A percentile compares a stretch with the other conserved stretches of the same genome.
phyloP scores from a whole-genome alignment of 2,113 vertebrate genomes.

The Forbesichthys agassizii region DNA sequence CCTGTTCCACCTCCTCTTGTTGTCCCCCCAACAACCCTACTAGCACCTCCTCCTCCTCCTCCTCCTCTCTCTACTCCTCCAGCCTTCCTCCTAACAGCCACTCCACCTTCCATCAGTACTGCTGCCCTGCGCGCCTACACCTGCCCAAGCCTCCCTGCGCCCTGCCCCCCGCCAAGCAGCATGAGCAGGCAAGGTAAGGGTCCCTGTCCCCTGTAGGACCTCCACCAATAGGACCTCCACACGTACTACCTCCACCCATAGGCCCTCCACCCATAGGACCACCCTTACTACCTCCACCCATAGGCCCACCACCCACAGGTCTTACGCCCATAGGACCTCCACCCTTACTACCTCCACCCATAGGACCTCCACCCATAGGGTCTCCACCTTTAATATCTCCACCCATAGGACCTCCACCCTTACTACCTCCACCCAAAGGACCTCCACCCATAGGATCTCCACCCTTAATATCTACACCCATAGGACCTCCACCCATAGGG shows the following conservation, averaged over 20 bases:
- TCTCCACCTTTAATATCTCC: too few species aligned
- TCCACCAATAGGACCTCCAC: conserved; percentile 45
- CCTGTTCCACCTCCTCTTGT: conserved; percentile 67
- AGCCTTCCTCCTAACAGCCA: conserved; percentile 79
- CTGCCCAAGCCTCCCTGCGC: conserved; percentile 85
- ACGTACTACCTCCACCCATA: conserved; percentile 16
- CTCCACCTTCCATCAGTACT: conserved; percentile 92
- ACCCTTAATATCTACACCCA: too few species aligned
- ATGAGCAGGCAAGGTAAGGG: conserved; percentile 89
- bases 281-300: conserved; percentile 1
- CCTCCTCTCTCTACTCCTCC: conserved; percentile 70
- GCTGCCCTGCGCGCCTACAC: conserved; percentile 87
- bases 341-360: too few species aligned
- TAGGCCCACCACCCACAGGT: too few species aligned
- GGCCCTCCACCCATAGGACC: conserved; percentile 21
- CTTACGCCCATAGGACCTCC: background rate
- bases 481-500: too few species aligned
- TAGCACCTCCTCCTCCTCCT: conserved; percentile 70
- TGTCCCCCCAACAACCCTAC: conserved; percentile 67
- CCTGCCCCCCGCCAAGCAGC: conserved; percentile 78
- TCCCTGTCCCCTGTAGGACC: conserved; percentile 17
- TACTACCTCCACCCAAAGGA: background rate
- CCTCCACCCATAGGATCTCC: conserved; percentile 39
- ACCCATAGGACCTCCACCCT: too few species aligned
- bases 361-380: conserved; percentile 23